Percentiles rank a stretch among this genome's conserved stretches.
Evolutionary conservation across 2,113 vertebrate genomes (phyloP).

Genomic region (Aepyceros melampus): DNA sequence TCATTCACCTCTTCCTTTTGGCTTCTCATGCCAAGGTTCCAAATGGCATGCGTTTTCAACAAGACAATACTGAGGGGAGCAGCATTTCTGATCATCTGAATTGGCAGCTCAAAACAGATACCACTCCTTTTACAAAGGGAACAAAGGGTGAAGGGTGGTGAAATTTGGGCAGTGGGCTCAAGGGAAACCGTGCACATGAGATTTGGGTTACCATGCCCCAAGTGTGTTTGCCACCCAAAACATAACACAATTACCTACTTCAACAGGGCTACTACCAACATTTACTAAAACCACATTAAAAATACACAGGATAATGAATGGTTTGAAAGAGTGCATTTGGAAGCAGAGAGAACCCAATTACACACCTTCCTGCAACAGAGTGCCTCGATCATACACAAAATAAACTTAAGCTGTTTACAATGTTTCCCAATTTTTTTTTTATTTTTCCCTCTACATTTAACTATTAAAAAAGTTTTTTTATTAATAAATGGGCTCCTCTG

Average conservation of each 20-base stretch:
- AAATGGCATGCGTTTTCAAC: constrained; percentile 38
- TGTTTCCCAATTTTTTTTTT: constrained; percentile 68
- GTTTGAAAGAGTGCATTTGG: constrained; percentile 69
- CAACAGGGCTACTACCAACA: constrained; percentile 65
- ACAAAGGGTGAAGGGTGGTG: constrained; percentile 32
- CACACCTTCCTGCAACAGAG: constrained; percentile 75
- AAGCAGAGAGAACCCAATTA: constrained; percentile 80
- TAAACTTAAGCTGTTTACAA: constrained; percentile 69
- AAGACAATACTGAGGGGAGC: constrained; percentile 58
- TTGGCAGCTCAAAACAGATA: constrained; percentile 66
- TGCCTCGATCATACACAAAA: constrained; percentile 62
- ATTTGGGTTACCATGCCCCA: constrained; percentile 58
- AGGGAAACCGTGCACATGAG: constrained; percentile 55
- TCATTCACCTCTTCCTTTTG: constrained; percentile 56
- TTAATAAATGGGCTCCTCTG: constrained; percentile 84
- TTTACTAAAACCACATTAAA: constrained; percentile 66
- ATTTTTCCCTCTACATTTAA: constrained; percentile 69
- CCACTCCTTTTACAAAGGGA: constrained; percentile 75
- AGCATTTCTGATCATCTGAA: constrained; percentile 67
- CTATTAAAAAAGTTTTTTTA: constrained; percentile 79
- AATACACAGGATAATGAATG: constrained; percentile 43
- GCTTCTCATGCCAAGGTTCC: constrained; percentile 58
- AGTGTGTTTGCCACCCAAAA: constrained; percentile 48
- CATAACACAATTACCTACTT: constrained; percentile 45
- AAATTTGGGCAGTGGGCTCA: constrained; percentile 40